Evolutionary conservation across 1,140 invertebrate genomes (phyloP), one percentile per base, ranked within the genome.

Genomic region (Sitodiplosis mosellana): DNA sequence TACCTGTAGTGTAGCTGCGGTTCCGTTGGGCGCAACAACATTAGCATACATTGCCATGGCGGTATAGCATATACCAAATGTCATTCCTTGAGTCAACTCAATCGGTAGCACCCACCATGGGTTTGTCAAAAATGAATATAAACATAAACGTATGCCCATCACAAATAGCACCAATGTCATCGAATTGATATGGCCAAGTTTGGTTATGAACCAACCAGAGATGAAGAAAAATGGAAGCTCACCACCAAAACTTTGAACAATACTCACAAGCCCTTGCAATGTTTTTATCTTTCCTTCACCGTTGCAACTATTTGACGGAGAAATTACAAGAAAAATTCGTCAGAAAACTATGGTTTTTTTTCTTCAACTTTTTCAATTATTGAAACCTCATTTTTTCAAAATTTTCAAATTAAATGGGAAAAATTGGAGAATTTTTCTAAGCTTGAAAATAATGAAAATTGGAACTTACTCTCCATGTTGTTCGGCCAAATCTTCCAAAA

Each of bases 41-140:
- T 80, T 86, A 1, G 87, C 87, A 65, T 91, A 93, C 0, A 83
- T 85, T 8, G 87, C 79, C 78, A 92, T 88, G 8, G 86, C 80
- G 0, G 87, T 76, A 68, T 88, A 94, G 59, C 87, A 86, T 49
- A 94, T 69, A 11, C 89, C 88, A 59, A 87, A 87, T 0, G 88
- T 88, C 8, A 91, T 66, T 14, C 88, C 87, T 66, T 93, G 87
- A 7, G 87, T 65, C 47, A 89, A 60, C 65, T 94, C 90, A 27
- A 94, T 76, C 2, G 87, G 78, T 47, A 95, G 66, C 48, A 81
- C 74, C 61, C 73, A 75, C 86, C 87, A 91, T 0, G 83, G 76
- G 64, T 88, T 80, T 1, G 69, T 68, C 22, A 92, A 63, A 22
- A 83, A 61, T 5, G 88, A 91, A 60, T 94, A 94, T 2, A 81